Conservation (phyloP, 2,797 vertebrate species). For the Chelmon rostratus region DNA sequence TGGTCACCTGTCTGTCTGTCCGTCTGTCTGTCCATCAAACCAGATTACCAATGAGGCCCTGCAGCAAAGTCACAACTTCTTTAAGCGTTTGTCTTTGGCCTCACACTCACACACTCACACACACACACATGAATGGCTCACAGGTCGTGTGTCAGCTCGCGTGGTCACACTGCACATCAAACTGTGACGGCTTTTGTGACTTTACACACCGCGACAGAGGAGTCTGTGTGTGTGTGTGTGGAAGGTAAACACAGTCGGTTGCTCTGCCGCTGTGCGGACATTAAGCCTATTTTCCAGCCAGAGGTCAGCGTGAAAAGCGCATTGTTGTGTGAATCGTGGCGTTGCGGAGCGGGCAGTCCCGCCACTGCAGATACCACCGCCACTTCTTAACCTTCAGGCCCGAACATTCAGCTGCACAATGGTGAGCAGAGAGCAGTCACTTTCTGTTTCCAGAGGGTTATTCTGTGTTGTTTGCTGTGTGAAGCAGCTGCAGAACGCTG, state of each 20-base stretch:
- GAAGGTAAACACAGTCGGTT: slow-evolving; percentile 65
- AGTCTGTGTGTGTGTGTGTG: slow-evolving; percentile 42
- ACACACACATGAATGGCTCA: slow-evolving; percentile 51
- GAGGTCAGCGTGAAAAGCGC: slow-evolving; percentile 76
- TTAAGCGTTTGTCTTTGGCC: slow-evolving; percentile 57
- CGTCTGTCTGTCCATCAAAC: slow-evolving; percentile 68
- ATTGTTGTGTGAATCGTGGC: slow-evolving; percentile 72
- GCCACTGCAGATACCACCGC: slow-evolving; percentile 39
- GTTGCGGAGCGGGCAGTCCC: slow-evolving; percentile 55
- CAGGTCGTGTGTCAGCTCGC: slow-evolving; percentile 75
- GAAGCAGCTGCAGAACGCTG: slow-evolving; percentile 73
- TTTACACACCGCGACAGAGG: slow-evolving; percentile 55
- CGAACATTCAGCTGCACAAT: slow-evolving; percentile 75
- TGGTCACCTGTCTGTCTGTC: slow-evolving; percentile 77
- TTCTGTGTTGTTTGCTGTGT: slow-evolving; percentile 46
- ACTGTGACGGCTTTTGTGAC: slow-evolving; percentile 77
- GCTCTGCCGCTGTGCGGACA: slow-evolving; percentile 66
- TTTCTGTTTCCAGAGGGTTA: slow-evolving; percentile 56
- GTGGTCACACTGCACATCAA: slow-evolving; percentile 80
- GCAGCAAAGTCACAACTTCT: slow-evolving; percentile 75
- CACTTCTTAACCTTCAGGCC: slow-evolving; percentile 73
- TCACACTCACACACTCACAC: slow-evolving; percentile 22
- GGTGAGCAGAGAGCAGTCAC: slow-evolving; percentile 53
- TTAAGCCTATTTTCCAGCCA: slow-evolving; percentile 83
- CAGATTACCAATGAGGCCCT: slow-evolving; percentile 75